phyloP scores from a whole-genome alignment of 1,140 invertebrate species.

The Anoplolepis gracilipes region DNA sequence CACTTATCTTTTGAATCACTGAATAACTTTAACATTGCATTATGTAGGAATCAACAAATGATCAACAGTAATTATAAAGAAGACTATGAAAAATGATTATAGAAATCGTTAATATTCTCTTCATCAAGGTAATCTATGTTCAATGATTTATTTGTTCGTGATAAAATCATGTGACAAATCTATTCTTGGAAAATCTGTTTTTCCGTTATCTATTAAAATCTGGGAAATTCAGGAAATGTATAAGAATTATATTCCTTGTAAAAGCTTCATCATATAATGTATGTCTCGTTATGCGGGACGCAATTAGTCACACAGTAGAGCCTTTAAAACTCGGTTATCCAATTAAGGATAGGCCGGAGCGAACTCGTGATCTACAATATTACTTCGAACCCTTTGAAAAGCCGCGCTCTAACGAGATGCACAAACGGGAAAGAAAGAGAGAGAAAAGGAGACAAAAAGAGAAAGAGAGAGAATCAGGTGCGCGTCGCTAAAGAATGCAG shows the following conservation, averaged over 20 bases:
- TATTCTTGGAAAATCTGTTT: background rate
- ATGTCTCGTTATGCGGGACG: background rate
- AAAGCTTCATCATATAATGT: background rate
- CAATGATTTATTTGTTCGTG: background rate
- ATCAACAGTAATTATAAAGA: background rate
- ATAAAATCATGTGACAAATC: background rate
- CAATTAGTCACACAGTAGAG: conserved; percentile 20
- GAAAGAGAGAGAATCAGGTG: background rate
- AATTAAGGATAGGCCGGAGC: conserved; percentile 17
- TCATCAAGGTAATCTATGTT: no score
- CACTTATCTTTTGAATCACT: background rate
- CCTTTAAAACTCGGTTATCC: conserved; percentile 30
- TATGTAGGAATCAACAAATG: no score
- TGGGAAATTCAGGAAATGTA: background rate
- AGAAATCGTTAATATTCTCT: background rate
- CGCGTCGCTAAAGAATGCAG: conserved; percentile 33
- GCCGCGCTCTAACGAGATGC: conserved; percentile 32
- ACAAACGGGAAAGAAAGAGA: conserved; percentile 25
- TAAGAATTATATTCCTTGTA: background rate
- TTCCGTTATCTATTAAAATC: background rate
- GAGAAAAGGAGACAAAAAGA: no score
- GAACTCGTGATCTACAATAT: conserved; percentile 34
- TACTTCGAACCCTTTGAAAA: conserved; percentile 46
- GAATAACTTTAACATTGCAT: background rate
- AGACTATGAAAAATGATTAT: background rate